Conservation (phyloP, 2,888 invertebrate species). For the Zootermopsis nevadensis region DNA sequence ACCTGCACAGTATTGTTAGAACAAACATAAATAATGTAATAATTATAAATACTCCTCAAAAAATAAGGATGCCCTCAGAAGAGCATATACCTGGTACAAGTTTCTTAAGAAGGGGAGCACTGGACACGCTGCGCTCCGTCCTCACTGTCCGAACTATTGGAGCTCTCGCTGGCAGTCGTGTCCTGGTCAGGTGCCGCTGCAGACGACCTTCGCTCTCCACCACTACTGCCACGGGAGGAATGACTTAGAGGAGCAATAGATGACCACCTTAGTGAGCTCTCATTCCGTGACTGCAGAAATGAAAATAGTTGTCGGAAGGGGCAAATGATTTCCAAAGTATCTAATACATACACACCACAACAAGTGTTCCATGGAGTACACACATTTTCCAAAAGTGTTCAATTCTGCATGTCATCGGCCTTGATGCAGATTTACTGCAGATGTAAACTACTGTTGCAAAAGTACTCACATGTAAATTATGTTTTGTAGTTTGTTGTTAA, state of each 20-base stretch:
- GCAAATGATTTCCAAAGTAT: not conserved
- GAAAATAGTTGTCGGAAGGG: not conserved
- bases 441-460: no score
- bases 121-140: slow-evolving; percentile 41
- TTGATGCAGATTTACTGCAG: no score
- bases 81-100: not conserved
- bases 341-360: not conserved
- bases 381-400: no score
- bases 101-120: slow-evolving; percentile 43
- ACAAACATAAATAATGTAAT: not conserved
- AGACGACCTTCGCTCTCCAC: slow-evolving; percentile 2
- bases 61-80: not conserved
- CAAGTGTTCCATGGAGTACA: no score
- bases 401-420: no score
- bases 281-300: slow-evolving; percentile 10
- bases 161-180: slow-evolving; percentile 31
- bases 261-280: not conserved
- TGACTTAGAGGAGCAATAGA: not conserved
- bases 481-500: no score
- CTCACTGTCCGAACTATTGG: slow-evolving; percentile 45
- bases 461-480: no score
- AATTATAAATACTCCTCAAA: not conserved
- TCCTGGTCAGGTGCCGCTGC: slow-evolving; percentile 8
- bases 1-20: not conserved
- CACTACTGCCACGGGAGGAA: not conserved